A percentile compares a stretch with the other conserved stretches of the same genome.
phyloP scores from a whole-genome alignment of 23 tunicate genomes.

The Trididemnum nubilum region DNA sequence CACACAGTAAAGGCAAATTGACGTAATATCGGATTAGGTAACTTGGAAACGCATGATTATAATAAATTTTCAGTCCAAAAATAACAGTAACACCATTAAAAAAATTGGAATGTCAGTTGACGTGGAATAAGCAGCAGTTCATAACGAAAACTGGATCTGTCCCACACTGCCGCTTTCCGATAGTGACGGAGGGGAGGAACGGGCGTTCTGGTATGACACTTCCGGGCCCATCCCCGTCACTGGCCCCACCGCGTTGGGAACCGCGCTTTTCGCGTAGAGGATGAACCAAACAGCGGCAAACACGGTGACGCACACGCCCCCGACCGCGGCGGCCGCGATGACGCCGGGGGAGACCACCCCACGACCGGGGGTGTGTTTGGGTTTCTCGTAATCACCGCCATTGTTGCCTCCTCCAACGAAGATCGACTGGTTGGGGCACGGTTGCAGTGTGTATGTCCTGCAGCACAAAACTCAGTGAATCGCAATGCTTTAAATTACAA shows the following conservation, averaged over 20 bases:
- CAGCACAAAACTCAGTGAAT: conserved; percentile 11
- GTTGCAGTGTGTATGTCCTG: conserved; percentile 37
- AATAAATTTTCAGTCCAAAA: too few relatives aligned
- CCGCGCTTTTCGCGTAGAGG: conserved; percentile 61
- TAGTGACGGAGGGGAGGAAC: conserved; percentile 32
- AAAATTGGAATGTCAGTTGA: too few relatives aligned
- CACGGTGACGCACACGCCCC: conserved; percentile 56
- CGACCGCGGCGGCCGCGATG: conserved; percentile 59
- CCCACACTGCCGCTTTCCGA: conserved; percentile 84
- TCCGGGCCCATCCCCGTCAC: conserved; percentile 45
- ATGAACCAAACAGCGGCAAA: conserved; percentile 54
- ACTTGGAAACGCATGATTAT: too few relatives aligned
- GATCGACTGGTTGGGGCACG: conserved; percentile 1
- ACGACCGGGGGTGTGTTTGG: neutral
- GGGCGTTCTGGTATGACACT: conserved; percentile 49
- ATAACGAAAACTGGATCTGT: conserved; percentile 55
- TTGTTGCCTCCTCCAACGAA: neutral
- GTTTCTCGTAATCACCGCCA: neutral
- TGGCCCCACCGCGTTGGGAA: conserved; percentile 61
- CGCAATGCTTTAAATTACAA: too few relatives aligned
- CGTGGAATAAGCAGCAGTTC: neutral
- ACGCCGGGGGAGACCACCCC: conserved; percentile 39
- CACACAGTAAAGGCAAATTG: too few relatives aligned
- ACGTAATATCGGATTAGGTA: too few relatives aligned
- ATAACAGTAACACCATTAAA: too few relatives aligned